Evolutionary conservation across 2,888 invertebrate genomes (phyloP).

Genomic region (Panopea generosa): DNA sequence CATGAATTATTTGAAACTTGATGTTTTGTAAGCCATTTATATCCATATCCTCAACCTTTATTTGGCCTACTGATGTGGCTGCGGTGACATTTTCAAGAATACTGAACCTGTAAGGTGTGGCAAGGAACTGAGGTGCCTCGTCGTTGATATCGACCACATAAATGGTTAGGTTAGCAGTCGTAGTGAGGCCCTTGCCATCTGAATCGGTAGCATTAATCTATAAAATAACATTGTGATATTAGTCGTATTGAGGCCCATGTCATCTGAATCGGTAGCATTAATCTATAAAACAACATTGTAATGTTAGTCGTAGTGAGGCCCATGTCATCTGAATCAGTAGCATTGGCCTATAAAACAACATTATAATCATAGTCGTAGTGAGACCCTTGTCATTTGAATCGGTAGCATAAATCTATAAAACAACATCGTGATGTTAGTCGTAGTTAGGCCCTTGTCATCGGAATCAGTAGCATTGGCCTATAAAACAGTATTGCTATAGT

Average conservation of each 20-base stretch:
- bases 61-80: slow-evolving; percentile 35
- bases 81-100: slow-evolving; percentile 42
- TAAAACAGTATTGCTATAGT: too few relatives aligned
- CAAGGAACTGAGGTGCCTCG: slow-evolving; percentile 46
- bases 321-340: slow-evolving; percentile 24
- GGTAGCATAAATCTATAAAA: slow-evolving; percentile 24
- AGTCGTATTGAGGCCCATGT: slow-evolving; percentile 5
- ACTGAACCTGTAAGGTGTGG: slow-evolving; percentile 25
- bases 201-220: slow-evolving; percentile 36
- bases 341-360: slow-evolving; percentile 16
- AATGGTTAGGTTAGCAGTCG: slow-evolving; percentile 30
- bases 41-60: slow-evolving; percentile 53
- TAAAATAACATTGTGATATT: slow-evolving; percentile 1
- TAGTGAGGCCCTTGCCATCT: slow-evolving; percentile 8
- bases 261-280: slow-evolving; percentile 24
- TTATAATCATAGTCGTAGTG: slow-evolving; percentile 10
- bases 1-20: slow-evolving; percentile 43
- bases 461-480: too few relatives aligned
- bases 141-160: slow-evolving; percentile 61
- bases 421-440: too few relatives aligned
- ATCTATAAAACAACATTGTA: slow-evolving; percentile 19
- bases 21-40: slow-evolving; percentile 20
- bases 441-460: too few relatives aligned
- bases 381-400: slow-evolving; percentile 23
- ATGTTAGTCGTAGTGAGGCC: slow-evolving; percentile 9